These are phyloP conservation scores for Tachina lurida DNA, from an alignment of 2,888 invertebrate genomes.

Conservation along the genomic window DNA sequence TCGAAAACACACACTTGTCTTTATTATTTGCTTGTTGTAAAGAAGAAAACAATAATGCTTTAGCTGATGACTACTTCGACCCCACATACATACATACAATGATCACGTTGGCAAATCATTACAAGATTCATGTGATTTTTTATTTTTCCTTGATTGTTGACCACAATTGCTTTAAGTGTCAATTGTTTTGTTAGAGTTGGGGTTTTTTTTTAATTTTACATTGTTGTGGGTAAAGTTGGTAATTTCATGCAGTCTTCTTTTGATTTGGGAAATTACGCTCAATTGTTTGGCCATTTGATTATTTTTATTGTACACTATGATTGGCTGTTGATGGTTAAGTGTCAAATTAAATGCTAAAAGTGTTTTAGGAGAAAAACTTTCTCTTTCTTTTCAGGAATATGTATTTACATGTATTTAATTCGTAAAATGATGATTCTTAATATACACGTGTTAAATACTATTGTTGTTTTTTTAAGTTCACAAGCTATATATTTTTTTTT, in stretches of 20 bases:
- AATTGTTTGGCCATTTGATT: slow-evolving; percentile 49
- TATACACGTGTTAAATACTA: neutral
- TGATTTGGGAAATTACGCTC: slow-evolving; percentile 62
- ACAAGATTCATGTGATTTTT: slow-evolving; percentile 19
- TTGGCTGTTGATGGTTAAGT: slow-evolving; percentile 43
- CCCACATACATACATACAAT: slow-evolving; percentile 63
- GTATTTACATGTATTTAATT: neutral
- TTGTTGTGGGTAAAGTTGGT: slow-evolving; percentile 44
- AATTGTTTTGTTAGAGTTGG: slow-evolving; percentile 62
- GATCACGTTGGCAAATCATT: slow-evolving; percentile 53
- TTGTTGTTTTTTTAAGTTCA: neutral
- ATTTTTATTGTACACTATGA: slow-evolving; percentile 25
- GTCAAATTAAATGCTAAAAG: slow-evolving; percentile 56
- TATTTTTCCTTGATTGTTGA: slow-evolving; percentile 32
- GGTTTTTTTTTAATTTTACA: slow-evolving; percentile 3
- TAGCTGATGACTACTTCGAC: slow-evolving; percentile 22
- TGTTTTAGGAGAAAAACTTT: slow-evolving; percentile 51
- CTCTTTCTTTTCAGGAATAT: slow-evolving; percentile 8
- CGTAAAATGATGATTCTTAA: neutral
- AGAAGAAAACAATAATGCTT: slow-evolving; percentile 25
- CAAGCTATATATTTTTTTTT: no score
- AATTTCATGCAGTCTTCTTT: slow-evolving; percentile 59
- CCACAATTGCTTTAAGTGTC: slow-evolving; percentile 70
- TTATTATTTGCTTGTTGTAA: slow-evolving; percentile 51
- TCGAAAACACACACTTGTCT: slow-evolving; percentile 67